Base-by-base conservation (phyloP, 2,113 vertebrate species). In the Castor canadensis region DNA sequence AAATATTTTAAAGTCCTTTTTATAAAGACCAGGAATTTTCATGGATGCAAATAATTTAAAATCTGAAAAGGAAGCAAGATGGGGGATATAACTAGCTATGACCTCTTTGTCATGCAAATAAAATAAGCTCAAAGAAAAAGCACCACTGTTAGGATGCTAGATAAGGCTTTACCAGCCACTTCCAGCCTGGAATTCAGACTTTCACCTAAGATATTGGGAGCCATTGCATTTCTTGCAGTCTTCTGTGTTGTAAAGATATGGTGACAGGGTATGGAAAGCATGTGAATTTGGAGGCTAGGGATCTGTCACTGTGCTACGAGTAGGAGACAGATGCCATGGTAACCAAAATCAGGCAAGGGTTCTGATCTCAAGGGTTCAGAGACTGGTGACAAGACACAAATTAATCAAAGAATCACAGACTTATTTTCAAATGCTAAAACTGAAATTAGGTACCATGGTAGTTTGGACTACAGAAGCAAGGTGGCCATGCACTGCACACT, bases 81-180 rank as follows among this genome's bases (percentile, higher is more conserved):
- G 75, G 24, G 43, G 56, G 49, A 79, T 90, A 43, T 86, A 79
- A 87, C 13, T 86, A 79, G 84, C 17, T 24, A n/a, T 32, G 5
- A 83, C 19, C 43, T 92, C 30, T 58, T 1, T 71, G 43, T 75
- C 38, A 76, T 19, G 58, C 1, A 69, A 81, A 13, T 60, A 82
- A 95, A 89, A 85, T 69, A 87, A 89, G 5, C 15, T 45, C 76
- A 52, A 71, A 71, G 45, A 56, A 56, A 93, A 93, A 89, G 38
- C 69, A 66, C 17, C 19, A 6, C 83, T 93, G 64, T 84, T 45
- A 54, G 38, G 6, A 49, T 80, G 28, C 26, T 40, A 40, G 28
- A 10, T 73, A 56, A 76, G 43, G 40, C 26, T 86, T 56, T 71
- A n/a, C 76, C 56, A 67, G 38, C 13, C 54, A 38, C 3, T 38